phyloP scores from a whole-genome alignment of 2,888 invertebrate species.

The Penaeus monodon region DNA sequence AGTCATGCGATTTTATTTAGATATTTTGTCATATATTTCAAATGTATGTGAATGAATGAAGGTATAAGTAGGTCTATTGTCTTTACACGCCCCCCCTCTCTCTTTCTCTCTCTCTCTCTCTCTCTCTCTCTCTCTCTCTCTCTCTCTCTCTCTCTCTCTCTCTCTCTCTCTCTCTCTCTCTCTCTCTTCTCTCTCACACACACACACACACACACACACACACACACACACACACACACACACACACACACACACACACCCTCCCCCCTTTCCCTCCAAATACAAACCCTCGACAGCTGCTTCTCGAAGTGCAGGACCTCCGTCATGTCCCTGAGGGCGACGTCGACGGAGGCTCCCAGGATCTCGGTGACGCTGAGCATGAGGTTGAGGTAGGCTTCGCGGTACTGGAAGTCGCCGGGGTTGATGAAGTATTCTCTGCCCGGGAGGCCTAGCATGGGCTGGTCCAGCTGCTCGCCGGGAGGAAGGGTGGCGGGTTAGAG shows the following conservation, averaged over 20 bases:
- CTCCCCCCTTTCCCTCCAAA: neutral
- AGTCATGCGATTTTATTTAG: too few relatives aligned
- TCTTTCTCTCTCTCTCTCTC: too few relatives aligned
- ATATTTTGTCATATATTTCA: too few relatives aligned
- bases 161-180: too few relatives aligned
- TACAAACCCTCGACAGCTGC: constrained; percentile 56
- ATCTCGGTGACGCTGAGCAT: constrained; percentile 51
- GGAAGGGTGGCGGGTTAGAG: neutral
- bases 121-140: too few relatives aligned
- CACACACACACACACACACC: neutral
- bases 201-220: too few relatives aligned
- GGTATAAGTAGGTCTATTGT: too few relatives aligned
- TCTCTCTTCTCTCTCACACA: neutral
- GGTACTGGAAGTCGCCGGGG: constrained; percentile 47
- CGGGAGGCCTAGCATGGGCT: constrained; percentile 58
- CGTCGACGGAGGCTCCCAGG: constrained; percentile 43
- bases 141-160: too few relatives aligned
- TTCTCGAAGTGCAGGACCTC: constrained; percentile 56
- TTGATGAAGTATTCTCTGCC: constrained; percentile 63
- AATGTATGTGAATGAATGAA: too few relatives aligned
- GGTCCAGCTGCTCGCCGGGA: constrained; percentile 50
- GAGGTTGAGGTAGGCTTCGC: constrained; percentile 51
- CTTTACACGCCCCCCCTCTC: too few relatives aligned
- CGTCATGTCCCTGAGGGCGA: constrained; percentile 53
- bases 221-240: too few relatives aligned